phyloP scores from a whole-genome alignment of 2,888 invertebrate species.

The Chalcosyrphus nemorum region DNA sequence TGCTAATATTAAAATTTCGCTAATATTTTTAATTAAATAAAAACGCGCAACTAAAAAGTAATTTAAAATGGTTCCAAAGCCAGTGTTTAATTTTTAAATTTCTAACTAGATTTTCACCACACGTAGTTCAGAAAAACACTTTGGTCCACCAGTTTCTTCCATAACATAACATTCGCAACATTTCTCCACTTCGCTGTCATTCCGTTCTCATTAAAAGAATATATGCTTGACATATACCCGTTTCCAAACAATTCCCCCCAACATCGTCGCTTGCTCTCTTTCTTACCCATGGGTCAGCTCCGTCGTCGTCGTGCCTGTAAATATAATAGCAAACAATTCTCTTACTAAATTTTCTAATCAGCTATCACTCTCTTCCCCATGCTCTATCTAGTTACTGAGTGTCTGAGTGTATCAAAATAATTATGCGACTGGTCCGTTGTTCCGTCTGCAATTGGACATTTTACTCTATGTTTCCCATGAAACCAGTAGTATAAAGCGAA shows the following conservation, averaged over 20 bases:
- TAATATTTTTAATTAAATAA: too few species aligned
- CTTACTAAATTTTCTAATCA: not conserved
- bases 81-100: not conserved
- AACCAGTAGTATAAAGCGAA: constrained; percentile 63
- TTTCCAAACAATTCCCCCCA: not conserved
- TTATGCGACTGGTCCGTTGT: constrained; percentile 18
- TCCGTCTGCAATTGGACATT: constrained; percentile 29
- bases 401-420: not conserved
- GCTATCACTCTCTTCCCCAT: not conserved
- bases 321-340: constrained; percentile 8
- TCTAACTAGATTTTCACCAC: not conserved
- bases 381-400: too few species aligned
- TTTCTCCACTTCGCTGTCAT: constrained; percentile 12
- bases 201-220: constrained; percentile 21
- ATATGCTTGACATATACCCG: not conserved
- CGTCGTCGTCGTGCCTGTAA: too few species aligned
- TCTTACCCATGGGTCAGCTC: not conserved
- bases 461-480: constrained; percentile 1
- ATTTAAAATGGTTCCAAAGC: too few species aligned
- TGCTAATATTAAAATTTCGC: too few species aligned
- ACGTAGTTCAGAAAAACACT: constrained; percentile 11
- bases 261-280: constrained; percentile 7
- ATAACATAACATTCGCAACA: constrained; percentile 28
- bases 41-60: too few species aligned
- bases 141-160: not conserved